Evolutionary conservation across 2,113 vertebrate genomes (phyloP).

Genomic region (Forbesichthys papilliferus): DNA sequence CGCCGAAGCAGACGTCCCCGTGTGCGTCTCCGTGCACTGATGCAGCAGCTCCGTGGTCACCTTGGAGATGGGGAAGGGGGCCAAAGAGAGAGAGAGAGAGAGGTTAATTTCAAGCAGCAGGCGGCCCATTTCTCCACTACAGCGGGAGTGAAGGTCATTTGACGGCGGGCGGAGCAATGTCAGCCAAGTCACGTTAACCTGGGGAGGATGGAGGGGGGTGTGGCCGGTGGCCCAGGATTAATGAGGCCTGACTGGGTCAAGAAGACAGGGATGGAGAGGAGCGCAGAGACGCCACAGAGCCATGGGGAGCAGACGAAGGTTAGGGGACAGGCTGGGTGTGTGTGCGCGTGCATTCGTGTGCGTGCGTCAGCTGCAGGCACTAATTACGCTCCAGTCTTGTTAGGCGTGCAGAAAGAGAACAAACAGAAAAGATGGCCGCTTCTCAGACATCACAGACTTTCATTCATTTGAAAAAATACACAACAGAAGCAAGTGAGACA

Average conservation of each 20-base stretch:
- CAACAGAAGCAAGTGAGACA: background rate
- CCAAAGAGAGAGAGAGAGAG: background rate
- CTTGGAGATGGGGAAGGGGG: conserved; percentile 48
- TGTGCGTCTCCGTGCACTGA: conserved; percentile 78
- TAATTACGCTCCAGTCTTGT: conserved; percentile 36
- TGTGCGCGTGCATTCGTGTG: conserved; percentile 17
- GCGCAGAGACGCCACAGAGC: background rate
- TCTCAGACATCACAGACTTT: no score
- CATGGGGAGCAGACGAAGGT: no score
- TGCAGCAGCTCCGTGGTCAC: conserved; percentile 79
- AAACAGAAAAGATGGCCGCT: no score
- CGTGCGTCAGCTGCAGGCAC: conserved; percentile 45
- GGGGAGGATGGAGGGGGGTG: no score
- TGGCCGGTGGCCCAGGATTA: conserved; percentile 43
- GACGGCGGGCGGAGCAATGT: conserved; percentile 5
- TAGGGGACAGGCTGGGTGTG: conserved; percentile 15
- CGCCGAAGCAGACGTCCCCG: conserved; percentile 75
- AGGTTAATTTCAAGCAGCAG: conserved; percentile 23
- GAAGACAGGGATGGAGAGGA: conserved; percentile 25
- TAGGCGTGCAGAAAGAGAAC: no score
- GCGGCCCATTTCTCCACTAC: conserved; percentile 26
- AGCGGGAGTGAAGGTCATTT: conserved; percentile 24
- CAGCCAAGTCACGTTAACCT: no score
- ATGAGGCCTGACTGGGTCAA: conserved; percentile 45
- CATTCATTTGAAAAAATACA: background rate